These are phyloP conservation scores for Solen grandis DNA, from an alignment of 1,140 invertebrate species.

Conservation along the genomic window DNA sequence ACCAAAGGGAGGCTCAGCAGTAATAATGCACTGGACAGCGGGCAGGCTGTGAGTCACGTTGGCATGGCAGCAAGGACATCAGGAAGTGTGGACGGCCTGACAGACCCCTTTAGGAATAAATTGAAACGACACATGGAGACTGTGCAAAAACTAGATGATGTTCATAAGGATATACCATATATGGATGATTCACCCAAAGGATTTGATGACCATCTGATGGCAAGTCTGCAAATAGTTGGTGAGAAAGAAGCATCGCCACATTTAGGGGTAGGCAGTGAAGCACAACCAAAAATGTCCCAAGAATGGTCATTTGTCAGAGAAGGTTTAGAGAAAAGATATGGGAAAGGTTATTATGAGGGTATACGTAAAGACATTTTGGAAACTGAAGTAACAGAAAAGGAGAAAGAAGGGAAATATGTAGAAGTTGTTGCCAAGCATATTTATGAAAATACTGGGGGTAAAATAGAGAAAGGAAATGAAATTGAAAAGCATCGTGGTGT, in stretches of 20 bases:
- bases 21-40: conserved; percentile 15
- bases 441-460: no score
- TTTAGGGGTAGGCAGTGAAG: background rate
- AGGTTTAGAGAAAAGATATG: conserved; percentile 39
- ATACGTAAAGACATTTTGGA: conserved; percentile 29
- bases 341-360: conserved; percentile 45
- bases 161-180: conserved; percentile 49
- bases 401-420: no score
- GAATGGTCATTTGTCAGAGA: conserved; percentile 60
- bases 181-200: conserved; percentile 52
- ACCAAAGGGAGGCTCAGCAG: background rate
- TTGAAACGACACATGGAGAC: conserved; percentile 28
- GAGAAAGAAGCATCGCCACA: conserved; percentile 7
- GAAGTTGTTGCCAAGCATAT: no score
- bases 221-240: conserved; percentile 44
- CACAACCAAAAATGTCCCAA: no score
- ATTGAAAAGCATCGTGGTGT: no score
- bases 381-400: background rate
- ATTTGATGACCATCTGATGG: conserved; percentile 53
- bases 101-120: conserved; percentile 31
- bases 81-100: background rate
- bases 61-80: background rate
- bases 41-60: background rate
- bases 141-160: background rate
- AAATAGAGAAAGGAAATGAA: no score